A percentile compares a stretch with the other conserved stretches of the same genome.
Conservation (phyloP, 2,797 vertebrate genomes). For the Rhadinocentrus ornatus region DNA sequence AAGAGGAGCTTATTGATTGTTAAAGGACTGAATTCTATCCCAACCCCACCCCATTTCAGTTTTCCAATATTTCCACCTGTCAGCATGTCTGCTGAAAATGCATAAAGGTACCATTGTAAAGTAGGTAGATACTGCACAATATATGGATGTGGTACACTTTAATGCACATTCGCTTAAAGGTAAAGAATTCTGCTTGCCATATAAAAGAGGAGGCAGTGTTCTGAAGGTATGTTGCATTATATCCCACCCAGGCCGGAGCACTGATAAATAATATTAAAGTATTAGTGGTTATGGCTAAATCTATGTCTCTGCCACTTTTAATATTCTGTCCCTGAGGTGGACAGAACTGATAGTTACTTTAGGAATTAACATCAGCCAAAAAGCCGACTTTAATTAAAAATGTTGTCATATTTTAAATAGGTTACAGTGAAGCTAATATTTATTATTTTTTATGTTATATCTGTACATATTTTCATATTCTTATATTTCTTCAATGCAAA, state of each 20-base stretch:
- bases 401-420: background rate
- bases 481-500: background rate
- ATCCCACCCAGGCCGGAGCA: conserved; percentile 46
- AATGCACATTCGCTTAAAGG: conserved; percentile 53
- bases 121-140: conserved; percentile 25
- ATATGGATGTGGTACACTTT: conserved; percentile 39
- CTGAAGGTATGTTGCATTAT: conserved; percentile 48
- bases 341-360: conserved; percentile 18
- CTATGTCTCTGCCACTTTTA: conserved; percentile 36
- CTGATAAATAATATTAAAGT: conserved; percentile 57
- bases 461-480: no score
- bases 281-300: conserved; percentile 44
- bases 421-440: no score
- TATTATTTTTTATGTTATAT: no score
- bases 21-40: conserved; percentile 42
- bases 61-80: conserved; percentile 27
- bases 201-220: conserved; percentile 42
- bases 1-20: conserved; percentile 73
- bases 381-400: conserved; percentile 3
- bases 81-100: conserved; percentile 40
- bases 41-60: conserved; percentile 28
- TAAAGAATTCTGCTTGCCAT: conserved; percentile 51
- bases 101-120: conserved; percentile 30
- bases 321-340: conserved; percentile 14
- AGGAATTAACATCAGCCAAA: conserved; percentile 6